phyloP scores from a whole-genome alignment of 2,797 vertebrate genomes.

The Odontamblyopus rebecca region DNA sequence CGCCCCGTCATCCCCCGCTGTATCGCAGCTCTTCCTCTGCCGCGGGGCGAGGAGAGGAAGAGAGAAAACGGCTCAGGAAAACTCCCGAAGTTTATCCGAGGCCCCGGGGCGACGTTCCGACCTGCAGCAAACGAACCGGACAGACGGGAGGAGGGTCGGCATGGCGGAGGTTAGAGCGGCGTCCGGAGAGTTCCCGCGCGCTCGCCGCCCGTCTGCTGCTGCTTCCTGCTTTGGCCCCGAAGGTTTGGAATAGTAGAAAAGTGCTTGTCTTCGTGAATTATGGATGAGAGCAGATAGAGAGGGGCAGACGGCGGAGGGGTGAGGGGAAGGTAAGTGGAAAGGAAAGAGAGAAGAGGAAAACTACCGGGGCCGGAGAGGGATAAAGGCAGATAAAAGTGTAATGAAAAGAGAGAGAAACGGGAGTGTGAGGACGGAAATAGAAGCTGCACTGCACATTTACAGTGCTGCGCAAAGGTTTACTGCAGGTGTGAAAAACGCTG shows the following conservation, averaged over 20 bases:
- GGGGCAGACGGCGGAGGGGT: constrained; percentile 35
- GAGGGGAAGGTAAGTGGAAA: constrained; percentile 13
- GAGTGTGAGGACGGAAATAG: no score
- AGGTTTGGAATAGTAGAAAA: constrained; percentile 59
- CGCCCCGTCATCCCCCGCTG: neutral
- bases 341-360: no score
- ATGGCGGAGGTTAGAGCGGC: constrained; percentile 11
- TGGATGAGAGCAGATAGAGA: constrained; percentile 63
- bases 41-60: constrained; percentile 60
- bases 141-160: constrained; percentile 11
- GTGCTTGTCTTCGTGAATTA: constrained; percentile 69
- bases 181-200: constrained; percentile 37
- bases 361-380: no score
- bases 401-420: no score
- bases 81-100: no score
- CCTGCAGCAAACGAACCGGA: no score
- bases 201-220: constrained; percentile 53
- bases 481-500: no score
- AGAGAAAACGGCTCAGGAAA: neutral
- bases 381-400: no score
- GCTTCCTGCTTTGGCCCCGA: constrained; percentile 11
- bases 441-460: no score
- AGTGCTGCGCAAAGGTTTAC: no score
- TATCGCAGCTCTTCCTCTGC: constrained; percentile 69
- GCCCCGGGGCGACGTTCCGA: no score